Conservation (phyloP, 1,140 invertebrate species). For the Drosophila novamexicana region DNA sequence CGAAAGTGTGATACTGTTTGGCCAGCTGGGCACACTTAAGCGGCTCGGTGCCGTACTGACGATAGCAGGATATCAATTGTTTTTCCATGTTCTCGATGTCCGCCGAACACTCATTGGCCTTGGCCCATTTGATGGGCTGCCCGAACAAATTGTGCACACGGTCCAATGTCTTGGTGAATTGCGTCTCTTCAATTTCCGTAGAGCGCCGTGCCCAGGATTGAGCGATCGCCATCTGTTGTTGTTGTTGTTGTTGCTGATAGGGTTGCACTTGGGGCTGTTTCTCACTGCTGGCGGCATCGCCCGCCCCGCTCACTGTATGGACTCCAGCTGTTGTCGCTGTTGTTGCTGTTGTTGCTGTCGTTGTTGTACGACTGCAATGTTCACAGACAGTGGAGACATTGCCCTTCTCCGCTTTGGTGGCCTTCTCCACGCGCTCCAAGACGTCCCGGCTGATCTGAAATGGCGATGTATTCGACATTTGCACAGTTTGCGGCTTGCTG, state of each 20-base stretch:
- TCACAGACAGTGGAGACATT: slow-evolving; percentile 12
- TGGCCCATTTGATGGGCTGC: slow-evolving; percentile 49
- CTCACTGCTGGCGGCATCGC: background rate
- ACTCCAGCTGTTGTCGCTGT: background rate
- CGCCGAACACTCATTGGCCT: slow-evolving; percentile 32
- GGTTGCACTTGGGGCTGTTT: background rate
- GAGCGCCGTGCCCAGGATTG: slow-evolving; percentile 49
- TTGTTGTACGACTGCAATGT: slow-evolving; percentile 12
- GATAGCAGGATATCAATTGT: slow-evolving; percentile 54
- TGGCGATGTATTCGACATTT: slow-evolving; percentile 54
- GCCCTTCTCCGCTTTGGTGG: slow-evolving; percentile 1
- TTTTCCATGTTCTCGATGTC: slow-evolving; percentile 54
- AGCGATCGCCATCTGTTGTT: background rate
- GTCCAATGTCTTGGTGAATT: slow-evolving; percentile 55
- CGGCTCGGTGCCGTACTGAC: slow-evolving; percentile 40
- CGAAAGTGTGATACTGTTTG: slow-evolving; percentile 54
- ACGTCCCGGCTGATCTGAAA: slow-evolving; percentile 64
- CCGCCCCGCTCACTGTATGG: background rate
- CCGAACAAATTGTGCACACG: slow-evolving; percentile 58
- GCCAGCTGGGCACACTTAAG: slow-evolving; percentile 59
- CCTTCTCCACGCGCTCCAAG: slow-evolving; percentile 55
- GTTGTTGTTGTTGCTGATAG: background rate
- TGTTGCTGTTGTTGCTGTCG: no score
- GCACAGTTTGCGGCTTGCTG: slow-evolving; percentile 64
- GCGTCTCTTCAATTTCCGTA: slow-evolving; percentile 54